These are phyloP conservation scores for Heliconius ethilla DNA, from an alignment of 2,888 invertebrate genomes.

Conservation along the genomic window DNA sequence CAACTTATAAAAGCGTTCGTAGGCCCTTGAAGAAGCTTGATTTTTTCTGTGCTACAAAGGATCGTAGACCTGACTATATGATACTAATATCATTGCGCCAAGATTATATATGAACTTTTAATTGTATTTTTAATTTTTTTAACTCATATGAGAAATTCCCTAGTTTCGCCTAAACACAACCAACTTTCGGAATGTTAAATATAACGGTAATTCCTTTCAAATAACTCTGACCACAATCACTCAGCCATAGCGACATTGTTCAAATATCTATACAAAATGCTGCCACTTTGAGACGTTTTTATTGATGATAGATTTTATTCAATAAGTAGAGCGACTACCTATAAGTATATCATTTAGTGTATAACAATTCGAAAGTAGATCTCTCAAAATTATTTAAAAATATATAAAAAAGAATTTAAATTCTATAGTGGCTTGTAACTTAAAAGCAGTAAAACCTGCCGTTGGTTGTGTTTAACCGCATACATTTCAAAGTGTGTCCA, in stretches of 20 bases:
- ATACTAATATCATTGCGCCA: too few species aligned
- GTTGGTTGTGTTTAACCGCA: too few species aligned
- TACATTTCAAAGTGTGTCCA: too few species aligned
- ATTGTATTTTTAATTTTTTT: too few species aligned
- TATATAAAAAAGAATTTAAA: neutral
- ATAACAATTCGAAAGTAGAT: neutral
- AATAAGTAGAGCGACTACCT: neutral
- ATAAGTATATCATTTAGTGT: neutral
- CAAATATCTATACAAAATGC: neutral
- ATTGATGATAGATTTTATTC: neutral
- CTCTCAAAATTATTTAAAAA: neutral
- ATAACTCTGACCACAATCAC: neutral
- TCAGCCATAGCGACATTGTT: conserved; percentile 19
- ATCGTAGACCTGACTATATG: too few species aligned
- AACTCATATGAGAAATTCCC: neutral
- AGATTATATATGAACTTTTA: too few species aligned
- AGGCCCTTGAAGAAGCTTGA: too few species aligned
- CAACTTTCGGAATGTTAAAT: neutral
- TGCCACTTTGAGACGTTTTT: neutral
- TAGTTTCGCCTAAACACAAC: neutral
- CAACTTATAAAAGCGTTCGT: too few species aligned
- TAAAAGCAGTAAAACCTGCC: too few species aligned
- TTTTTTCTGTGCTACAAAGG: too few species aligned
- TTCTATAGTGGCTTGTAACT: too few species aligned
- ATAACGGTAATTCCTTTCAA: conserved; percentile 12